These are phyloP conservation scores for Noctua pronuba DNA, from an alignment of 2,888 invertebrate species.

Conservation along the genomic window DNA sequence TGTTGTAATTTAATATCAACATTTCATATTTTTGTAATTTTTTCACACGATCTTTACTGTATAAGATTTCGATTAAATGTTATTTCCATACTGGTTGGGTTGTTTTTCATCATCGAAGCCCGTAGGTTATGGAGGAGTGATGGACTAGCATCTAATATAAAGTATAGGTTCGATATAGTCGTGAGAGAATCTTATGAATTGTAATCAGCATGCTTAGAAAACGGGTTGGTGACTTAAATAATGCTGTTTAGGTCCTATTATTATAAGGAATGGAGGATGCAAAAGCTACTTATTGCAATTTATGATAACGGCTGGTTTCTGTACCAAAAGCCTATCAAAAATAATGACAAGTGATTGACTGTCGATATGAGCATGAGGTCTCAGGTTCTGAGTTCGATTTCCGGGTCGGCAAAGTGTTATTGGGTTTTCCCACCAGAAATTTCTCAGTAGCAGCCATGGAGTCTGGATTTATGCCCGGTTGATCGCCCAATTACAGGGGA, in stretches of 20 bases:
- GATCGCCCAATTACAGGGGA: too few species aligned
- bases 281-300: not conserved
- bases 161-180: conserved; percentile 9
- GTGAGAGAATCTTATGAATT: conserved; percentile 9
- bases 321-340: not conserved
- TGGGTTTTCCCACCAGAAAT: too few species aligned
- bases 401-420: too few species aligned
- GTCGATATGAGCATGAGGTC: too few species aligned
- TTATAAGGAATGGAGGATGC: not conserved
- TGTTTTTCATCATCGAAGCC: not conserved
- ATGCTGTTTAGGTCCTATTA: not conserved
- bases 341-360: not conserved
- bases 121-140: conserved; percentile 22
- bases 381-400: too few species aligned
- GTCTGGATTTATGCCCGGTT: too few species aligned
- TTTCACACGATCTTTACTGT: conserved; percentile 43
- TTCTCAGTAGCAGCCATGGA: too few species aligned
- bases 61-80: conserved; percentile 15
- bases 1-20: conserved; percentile 20
- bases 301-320: not conserved
- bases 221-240: conserved; percentile 8
- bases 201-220: not conserved
- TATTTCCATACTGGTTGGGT: conserved; percentile 10
- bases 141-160: not conserved
- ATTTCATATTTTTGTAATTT: conserved; percentile 22